Conservation (phyloP, 2,113 vertebrate genomes). For the Sebastes fasciatus region DNA sequence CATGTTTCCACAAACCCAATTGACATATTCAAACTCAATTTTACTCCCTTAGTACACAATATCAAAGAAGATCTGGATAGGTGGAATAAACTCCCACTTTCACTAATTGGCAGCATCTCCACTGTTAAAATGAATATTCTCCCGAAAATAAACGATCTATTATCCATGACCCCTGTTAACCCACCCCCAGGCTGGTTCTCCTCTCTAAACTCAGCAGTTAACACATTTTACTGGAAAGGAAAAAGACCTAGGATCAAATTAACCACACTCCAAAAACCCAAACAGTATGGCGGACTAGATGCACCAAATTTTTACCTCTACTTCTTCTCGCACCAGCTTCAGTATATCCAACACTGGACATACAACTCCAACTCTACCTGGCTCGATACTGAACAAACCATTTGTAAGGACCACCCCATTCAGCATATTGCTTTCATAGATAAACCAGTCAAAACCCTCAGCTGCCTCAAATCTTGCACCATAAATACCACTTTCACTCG, state of each 20-base stretch:
- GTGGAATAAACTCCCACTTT: neutral
- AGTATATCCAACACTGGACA: neutral
- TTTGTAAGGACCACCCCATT: neutral
- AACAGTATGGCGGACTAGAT: neutral
- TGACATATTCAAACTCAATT: neutral
- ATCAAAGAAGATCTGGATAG: neutral
- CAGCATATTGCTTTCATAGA: slow-evolving; percentile 13
- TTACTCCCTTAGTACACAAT: neutral
- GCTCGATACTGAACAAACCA: slow-evolving; percentile 2
- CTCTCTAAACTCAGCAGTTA: neutral
- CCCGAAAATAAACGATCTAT: neutral
- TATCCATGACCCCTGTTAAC: neutral
- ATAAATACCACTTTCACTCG: neutral
- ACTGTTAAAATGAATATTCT: no score
- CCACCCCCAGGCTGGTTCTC: neutral
- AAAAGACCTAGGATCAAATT: neutral
- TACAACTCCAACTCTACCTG: neutral
- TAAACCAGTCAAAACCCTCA: neutral
- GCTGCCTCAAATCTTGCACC: slow-evolving; percentile 17
- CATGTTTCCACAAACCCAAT: neutral
- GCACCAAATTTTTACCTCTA: neutral
- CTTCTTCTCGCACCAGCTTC: neutral
- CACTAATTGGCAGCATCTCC: neutral
- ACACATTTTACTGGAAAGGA: neutral
- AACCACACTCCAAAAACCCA: neutral